A percentile compares a stretch with the other conserved stretches of the same genome.
Evolutionary conservation across 2,113 vertebrate species (phyloP).

Genomic region (Paramisgurnus dabryanus): DNA sequence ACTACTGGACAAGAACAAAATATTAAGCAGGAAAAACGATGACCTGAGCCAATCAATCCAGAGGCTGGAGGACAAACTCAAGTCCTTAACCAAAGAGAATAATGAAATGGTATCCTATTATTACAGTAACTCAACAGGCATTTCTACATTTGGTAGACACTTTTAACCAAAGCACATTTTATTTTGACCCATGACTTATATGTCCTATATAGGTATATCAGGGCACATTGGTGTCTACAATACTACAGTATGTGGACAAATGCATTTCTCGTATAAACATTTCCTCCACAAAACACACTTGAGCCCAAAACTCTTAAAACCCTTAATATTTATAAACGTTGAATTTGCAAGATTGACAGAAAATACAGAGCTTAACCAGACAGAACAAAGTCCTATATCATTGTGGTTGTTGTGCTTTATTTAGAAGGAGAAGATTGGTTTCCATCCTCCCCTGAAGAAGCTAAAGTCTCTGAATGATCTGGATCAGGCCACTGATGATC

Average conservation of each 20-base stretch:
- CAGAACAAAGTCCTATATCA: neutral
- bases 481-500: constrained; percentile 96
- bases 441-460: constrained; percentile 93
- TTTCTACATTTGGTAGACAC: too few relatives aligned
- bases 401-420: constrained; percentile 51
- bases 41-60: constrained; percentile 91
- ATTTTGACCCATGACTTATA: too few relatives aligned
- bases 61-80: constrained; percentile 93
- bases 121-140: neutral
- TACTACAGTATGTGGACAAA: too few relatives aligned
- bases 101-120: constrained; percentile 86
- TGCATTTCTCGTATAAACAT: too few relatives aligned
- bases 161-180: too few relatives aligned
- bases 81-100: constrained; percentile 89
- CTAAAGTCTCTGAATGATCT: constrained; percentile 96
- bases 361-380: too few relatives aligned
- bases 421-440: constrained; percentile 93
- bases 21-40: constrained; percentile 93
- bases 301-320: too few relatives aligned
- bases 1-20: constrained; percentile 96
- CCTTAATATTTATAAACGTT: too few relatives aligned
- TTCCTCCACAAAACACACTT: too few relatives aligned
- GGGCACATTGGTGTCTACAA: too few relatives aligned
- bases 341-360: too few relatives aligned
- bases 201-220: too few relatives aligned